A percentile compares a stretch with the other conserved stretches of the same genome.
These are phyloP conservation scores for Oplegnathus fasciatus DNA, from an alignment of 2,113 vertebrate genomes.

Conservation along the genomic window DNA sequence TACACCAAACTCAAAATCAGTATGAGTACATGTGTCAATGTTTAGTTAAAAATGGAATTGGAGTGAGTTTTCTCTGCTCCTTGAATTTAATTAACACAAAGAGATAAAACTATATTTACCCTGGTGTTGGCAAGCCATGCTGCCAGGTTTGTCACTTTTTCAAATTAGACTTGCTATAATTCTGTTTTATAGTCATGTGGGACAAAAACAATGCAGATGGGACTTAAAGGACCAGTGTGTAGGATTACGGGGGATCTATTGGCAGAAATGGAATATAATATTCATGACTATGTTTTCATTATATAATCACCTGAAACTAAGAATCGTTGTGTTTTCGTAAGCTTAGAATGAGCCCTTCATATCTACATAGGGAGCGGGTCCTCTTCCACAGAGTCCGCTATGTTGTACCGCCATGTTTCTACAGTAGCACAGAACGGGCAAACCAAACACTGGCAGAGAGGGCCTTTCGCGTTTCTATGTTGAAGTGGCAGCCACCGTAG, in stretches of 20 bases:
- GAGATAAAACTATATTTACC: conserved; percentile 15
- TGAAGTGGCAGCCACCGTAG: too few species aligned
- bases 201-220: conserved; percentile 15
- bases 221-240: background rate
- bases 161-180: conserved; percentile 1
- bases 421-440: too few species aligned
- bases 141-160: conserved; percentile 11
- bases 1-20: background rate
- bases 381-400: too few species aligned
- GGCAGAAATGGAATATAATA: too few species aligned
- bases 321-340: too few species aligned
- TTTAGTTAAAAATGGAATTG: conserved; percentile 36
- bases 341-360: too few species aligned
- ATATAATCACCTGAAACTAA: too few species aligned
- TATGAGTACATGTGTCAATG: background rate
- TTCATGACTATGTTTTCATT: too few species aligned
- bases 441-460: background rate
- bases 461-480: too few species aligned
- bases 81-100: conserved; percentile 24
- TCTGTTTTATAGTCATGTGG: background rate
- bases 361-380: too few species aligned
- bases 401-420: too few species aligned
- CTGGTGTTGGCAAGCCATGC: background rate
- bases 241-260: too few species aligned
- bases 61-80: background rate